Base-by-base conservation (phyloP, 2,113 vertebrate species). In the Poicephalus meyeri region DNA sequence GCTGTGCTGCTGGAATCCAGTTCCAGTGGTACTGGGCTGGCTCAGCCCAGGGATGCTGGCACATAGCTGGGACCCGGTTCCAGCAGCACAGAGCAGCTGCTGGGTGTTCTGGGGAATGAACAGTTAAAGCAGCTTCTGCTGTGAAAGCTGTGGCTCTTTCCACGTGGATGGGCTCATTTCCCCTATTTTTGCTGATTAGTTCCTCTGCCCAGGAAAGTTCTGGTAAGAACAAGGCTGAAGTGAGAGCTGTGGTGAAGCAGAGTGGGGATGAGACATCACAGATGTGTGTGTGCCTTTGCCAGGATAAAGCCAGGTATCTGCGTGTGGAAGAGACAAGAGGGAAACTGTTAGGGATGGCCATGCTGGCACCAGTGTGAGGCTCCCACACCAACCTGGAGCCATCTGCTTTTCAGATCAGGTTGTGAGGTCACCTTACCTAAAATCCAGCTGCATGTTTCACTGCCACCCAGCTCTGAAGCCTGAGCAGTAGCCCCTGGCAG, bases 271-370 rank as follows among this genome's bases (percentile, higher is more conserved):
- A 17, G 5, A 10, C 14, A 17, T 13, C 1, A 0, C 2, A 33
- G 46, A 14, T 21, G 10, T 0, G 0, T 9, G 17, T 29, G 39
- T 12, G 37, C 37, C 44, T 86, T 70, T 33, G 44, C 29, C 39
- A 46, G 46, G 78, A 16, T 28, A 73, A 46, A 1, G 4, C 15
- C 1, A 3, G 13, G 3, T 39, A 35, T 24, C 56, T 58, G 33
- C 9, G 4, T 58, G 56, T 35, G 33, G 35, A 47, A 50, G 0
- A 1, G 60, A 18, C 4, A 5, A 26, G 9, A 39, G 25, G 25
- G 41, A 49, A 11, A 21, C 8, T 3, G 0, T 0, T 1, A 1
- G 13, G 46, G n/a, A 20, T 70, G 42, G 28, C 44, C 33, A n/a
- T 47, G 20, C 50, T 70, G 31, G 50, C 17, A 16, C 20, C 44